Evolutionary conservation across 1,140 invertebrate species (phyloP).

Genomic region (Lasioglossum albipes): DNA sequence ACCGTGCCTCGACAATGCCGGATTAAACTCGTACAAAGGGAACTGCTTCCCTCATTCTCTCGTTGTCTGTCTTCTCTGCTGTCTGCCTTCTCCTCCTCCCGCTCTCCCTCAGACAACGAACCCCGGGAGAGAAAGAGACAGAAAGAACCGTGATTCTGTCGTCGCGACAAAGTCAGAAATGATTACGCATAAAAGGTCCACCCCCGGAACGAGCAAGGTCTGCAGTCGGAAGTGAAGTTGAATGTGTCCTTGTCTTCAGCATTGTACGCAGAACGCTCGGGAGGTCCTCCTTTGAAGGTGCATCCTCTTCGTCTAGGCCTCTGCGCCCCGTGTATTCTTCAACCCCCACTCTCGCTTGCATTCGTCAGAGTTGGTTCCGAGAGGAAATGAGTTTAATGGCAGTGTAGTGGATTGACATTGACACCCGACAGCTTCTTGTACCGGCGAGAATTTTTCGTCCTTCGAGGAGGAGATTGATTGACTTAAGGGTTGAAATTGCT

Average conservation of each 20-base stretch:
- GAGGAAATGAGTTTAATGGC: neutral
- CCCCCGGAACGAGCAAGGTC: conserved; percentile 7
- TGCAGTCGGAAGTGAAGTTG: conserved; percentile 34
- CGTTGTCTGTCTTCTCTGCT: conserved; percentile 52
- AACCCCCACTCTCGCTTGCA: neutral
- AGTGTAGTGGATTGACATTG: neutral
- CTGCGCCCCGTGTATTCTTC: neutral
- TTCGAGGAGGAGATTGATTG: too few relatives aligned
- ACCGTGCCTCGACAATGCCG: conserved; percentile 76
- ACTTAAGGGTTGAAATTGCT: too few relatives aligned
- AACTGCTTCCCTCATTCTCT: conserved; percentile 60
- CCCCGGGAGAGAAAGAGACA: conserved; percentile 6
- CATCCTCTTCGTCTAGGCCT: neutral
- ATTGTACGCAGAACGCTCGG: neutral
- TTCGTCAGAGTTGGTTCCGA: neutral
- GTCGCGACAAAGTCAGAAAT: conserved; percentile 60
- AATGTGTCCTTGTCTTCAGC: conserved; percentile 9
- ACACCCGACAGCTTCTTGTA: too few relatives aligned
- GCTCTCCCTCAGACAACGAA: neutral
- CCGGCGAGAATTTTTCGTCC: too few relatives aligned
- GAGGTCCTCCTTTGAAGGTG: neutral
- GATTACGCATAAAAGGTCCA: conserved; percentile 48
- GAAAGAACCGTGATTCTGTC: conserved; percentile 55
- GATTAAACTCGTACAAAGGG: conserved; percentile 79
- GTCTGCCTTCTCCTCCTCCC: conserved; percentile 15